These are phyloP conservation scores for Agonopterix arenella DNA, from an alignment of 2,888 invertebrate genomes.

Conservation along the genomic window DNA sequence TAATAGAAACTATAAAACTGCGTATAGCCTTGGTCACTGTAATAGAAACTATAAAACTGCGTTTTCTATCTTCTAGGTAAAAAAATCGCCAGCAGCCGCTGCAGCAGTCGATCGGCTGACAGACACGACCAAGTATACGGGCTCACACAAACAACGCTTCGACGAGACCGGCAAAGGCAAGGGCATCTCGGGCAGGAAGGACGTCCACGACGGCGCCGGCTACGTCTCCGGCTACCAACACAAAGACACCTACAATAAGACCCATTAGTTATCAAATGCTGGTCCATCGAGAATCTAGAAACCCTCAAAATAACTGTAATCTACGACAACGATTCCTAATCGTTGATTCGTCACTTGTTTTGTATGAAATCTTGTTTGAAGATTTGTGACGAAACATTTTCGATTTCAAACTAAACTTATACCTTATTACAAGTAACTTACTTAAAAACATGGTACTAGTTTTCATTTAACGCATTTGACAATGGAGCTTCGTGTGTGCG, in stretches of 20 bases:
- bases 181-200: conserved; percentile 89
- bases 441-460: conserved; percentile 17
- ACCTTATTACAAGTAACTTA: neutral
- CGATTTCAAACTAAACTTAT: no score
- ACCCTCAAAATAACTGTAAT: no score
- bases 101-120: conserved; percentile 86
- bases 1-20: neutral
- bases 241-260: conserved; percentile 84
- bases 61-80: conserved; percentile 35
- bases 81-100: conserved; percentile 65
- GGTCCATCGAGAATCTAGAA: no score
- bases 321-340: no score
- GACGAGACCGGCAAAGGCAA: conserved; percentile 91
- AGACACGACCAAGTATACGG: conserved; percentile 92
- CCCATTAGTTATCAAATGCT: conserved; percentile 44
- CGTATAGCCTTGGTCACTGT: neutral
- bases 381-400: no score
- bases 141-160: conserved; percentile 91
- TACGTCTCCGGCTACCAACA: conserved; percentile 92
- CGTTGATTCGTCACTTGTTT: no score
- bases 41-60: neutral
- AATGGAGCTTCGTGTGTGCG: conserved; percentile 18
- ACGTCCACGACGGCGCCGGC: conserved; percentile 83
- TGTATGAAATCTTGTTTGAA: no score
- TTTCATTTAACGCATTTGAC: conserved; percentile 9